Evolutionary conservation across 2,797 vertebrate genomes (phyloP).

Genomic region (Otus scops): DNA sequence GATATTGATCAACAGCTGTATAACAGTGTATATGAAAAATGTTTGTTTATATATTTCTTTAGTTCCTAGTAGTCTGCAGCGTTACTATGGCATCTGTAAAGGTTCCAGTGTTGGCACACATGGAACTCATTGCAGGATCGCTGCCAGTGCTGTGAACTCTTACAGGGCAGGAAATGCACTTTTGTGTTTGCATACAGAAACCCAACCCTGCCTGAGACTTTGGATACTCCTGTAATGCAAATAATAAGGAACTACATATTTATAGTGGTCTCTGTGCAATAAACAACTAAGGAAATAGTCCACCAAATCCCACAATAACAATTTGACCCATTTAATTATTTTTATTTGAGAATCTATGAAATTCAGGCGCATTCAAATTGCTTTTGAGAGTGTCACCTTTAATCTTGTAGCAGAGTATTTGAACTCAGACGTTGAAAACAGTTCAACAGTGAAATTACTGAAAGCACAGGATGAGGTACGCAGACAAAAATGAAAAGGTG

Average conservation of each 20-base stretch:
- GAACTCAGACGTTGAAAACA: background rate
- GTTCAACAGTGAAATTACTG: background rate
- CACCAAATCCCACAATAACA: background rate
- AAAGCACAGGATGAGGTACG: background rate
- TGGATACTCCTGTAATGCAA: background rate
- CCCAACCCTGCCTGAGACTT: background rate
- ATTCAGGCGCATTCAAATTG: background rate
- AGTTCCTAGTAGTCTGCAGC: background rate
- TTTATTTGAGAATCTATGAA: background rate
- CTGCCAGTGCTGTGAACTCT: background rate
- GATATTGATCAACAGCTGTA: background rate
- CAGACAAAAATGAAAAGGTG: background rate
- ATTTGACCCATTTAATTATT: background rate
- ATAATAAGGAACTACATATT: background rate
- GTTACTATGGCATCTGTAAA: background rate
- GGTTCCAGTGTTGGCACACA: background rate
- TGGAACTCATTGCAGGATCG: background rate
- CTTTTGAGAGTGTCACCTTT: background rate
- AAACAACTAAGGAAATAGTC: background rate
- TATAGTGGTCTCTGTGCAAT: background rate
- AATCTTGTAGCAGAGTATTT: background rate
- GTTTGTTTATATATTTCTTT: background rate
- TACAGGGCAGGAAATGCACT: background rate
- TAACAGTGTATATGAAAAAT: background rate
- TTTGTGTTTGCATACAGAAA: background rate